Evolutionary conservation across 1,140 invertebrate genomes (phyloP), one percentile per base, ranked within the genome.

Genomic region (Pomacea maculata): DNA sequence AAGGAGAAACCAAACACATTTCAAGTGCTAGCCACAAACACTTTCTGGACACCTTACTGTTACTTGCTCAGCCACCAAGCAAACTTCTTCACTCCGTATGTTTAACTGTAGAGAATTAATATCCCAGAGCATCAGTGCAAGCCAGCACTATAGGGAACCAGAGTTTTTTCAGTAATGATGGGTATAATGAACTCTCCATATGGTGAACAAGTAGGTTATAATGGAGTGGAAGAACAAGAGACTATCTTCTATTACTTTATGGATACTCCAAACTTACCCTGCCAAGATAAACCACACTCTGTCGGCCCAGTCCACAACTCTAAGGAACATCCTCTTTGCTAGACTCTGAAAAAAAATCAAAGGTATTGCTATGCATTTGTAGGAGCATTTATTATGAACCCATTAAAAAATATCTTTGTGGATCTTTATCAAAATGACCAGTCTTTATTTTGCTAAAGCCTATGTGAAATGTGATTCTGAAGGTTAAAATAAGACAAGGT

Each of bases 261-360:
- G 17, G 9, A 19, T 78, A 7, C 21, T 17, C 3, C 11, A 5
- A 3, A 86, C 85, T 84, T 83, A 88, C 88, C 80, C 80, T 52
- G 75, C 79, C 4, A 87, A 64, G 57, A 83, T 84, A 25, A 81
- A 83, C 68, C 78, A 84, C 52, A 84, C 45, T 61, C 80, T 83
- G 54, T 90, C 88, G 61, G 52, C 82, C 88, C 88, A 89, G 80
- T 85, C 83, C 6, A 84, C 61, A 12, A 90, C 73, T 73, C 80
- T 86, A 72, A 85, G 82, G 5, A 85, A 80, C 45, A 90, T 89
- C 68, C 89, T 83, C 52, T 85, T 85, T 15, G 89, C 45, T 52
- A 90, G 75, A 80, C 84, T 78, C 88, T 89, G 82, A 6, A 65
- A 73, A 21, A 73, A 55, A 55, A 79, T 15, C 63, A 73, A 72